Base-by-base conservation (phyloP, 2,797 vertebrate genomes). In the Diplodus puntazzo region DNA sequence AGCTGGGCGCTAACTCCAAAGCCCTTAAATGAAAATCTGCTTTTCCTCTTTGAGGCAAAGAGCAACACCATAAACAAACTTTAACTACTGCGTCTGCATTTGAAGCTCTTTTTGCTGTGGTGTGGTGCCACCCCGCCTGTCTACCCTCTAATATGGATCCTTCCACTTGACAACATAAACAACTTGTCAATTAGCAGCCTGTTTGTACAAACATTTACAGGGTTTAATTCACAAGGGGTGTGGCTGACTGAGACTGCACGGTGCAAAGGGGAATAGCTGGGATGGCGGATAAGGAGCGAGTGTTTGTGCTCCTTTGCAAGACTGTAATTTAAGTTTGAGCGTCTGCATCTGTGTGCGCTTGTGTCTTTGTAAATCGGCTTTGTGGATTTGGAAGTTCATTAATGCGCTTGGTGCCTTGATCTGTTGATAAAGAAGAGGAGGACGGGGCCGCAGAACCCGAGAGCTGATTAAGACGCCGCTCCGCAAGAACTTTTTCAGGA, bases 381-480 rank as follows among this genome's bases (percentile, higher is more conserved):
- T 86, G 78, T 34, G 86, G 86, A 79, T 88, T 88, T 90, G 79
- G 66, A 87, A 83, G 85, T 90, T 93, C 86, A 94, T 94, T 94
- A 94, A 79, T 79, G 69, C 14, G 61, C 81, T 80, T 69, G 74
- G 64, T 0, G 77, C 81, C 83, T 67, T 87, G 81, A 91, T 87
- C 69, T 11, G 27, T 43, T 60, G 87, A 92, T 87, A 82, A 82
- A 85, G 58, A 68, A 3, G 13, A 79, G 34, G 58, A 82, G 20
- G 69, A 79, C 14, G 30, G n/a, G 49, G 45, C 17, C 23, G 17
- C 13, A 46, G 25, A 75, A 72, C 65, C 79, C 11, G 10, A 61
- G 75, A 64, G 62, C 75, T 50, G 80, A 65, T 72, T 64, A 63
- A 87, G 69, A 71, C 34, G 34, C 45, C 8, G 5, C 39, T 70